Base-by-base conservation (phyloP, 2,113 vertebrate species). In the Crotalus helleri region DNA sequence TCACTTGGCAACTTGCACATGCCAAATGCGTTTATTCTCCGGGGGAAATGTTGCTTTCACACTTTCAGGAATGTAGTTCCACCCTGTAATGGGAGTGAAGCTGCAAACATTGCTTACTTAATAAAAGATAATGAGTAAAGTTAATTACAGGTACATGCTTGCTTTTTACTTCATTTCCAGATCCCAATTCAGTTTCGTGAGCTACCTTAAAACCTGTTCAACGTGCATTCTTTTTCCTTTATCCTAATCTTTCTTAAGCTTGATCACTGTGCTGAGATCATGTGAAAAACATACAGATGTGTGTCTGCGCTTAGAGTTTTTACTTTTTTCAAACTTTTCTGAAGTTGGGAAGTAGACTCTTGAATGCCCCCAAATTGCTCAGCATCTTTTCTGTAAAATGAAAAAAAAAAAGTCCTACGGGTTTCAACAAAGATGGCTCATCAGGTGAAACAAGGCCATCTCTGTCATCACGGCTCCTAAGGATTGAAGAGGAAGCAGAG, bases 1-100 rank as follows among this genome's bases (percentile, higher is more conserved):
- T 57, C 8, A 39, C 89, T 46, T 89, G 85, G 95, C 93, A 91
- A 57, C 87, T 87, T 92, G 17, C 90, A 93, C 46, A 1, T n/a
- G 92, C 53, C 46, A 49, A 89, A 92, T 9, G n/a, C 88, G 29
- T 89, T 5, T 54, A 44, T 90, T 93, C 46, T 46, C 88, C 24
- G 3, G n/a, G 88, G 2, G 33, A 81, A 86, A 51, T 85, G 90
- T 86, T 92, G 89, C 93, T 91, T 94, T 94, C 58, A 88, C 1
- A 87, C 93, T 87, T 86, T 33, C 17, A 74, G 69, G 90, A 92
- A 81, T 87, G 4, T 21, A 95, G 88, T 26, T 49, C 91, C 74
- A 87, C 33, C 85, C 89, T 54, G 6, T 58, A 58, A 64, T 8
- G n/a, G 33, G 29, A 91, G 49, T 12, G 21, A 39, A 29, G 57